Evolutionary conservation across 1,140 invertebrate genomes (phyloP), one percentile per base, ranked within the genome.

Genomic region (Andricus grossulariae): DNA sequence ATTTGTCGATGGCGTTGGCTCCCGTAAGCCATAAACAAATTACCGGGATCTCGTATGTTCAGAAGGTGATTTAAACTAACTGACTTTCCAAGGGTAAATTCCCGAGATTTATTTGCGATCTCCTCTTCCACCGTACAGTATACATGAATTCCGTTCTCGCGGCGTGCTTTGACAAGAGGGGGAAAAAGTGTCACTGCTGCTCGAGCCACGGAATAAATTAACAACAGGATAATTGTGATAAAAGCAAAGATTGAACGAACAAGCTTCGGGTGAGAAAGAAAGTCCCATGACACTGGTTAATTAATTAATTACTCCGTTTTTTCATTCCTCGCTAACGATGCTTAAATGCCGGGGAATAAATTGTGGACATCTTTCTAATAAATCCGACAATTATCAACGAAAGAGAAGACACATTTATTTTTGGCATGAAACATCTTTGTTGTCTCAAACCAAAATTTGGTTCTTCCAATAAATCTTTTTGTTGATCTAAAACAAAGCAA

Each of bases 121-220:
- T 66, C 19, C 60, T 66, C 60, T 66, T 32, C 45, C 60, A 39
- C 60, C 16, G n/a, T 66, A 66, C 60, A 66, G 45, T 66, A 21
- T 39, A 66, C 60, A 66, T 66, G 60, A 66, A 66, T 66, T 66
- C 60, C 60, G 60, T 66, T 66, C 60, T 66, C 60, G 60, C 60
- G 60, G 60, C 60, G n/a, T 39, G 60, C 60, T 66, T 66, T 66
- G 60, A 66, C 32, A 66, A 45, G 57, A 66, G 60, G 39, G 60
- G 60, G 25, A n/a, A 66, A 66, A 66, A 66, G 25, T 66, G 60
- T 66, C 60, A 66, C 60, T 45, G 60, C 39, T 32, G 16, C 25
- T 66, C 25, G 12, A 66, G 25, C 13, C 25, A 66, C 32, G 25
- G 25, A 39, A 66, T 66, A 66, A 66, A 66, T 66, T 66, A 66